These are phyloP conservation scores for Channa striata DNA, from an alignment of 2,797 vertebrate genomes.

Conservation along the genomic window DNA sequence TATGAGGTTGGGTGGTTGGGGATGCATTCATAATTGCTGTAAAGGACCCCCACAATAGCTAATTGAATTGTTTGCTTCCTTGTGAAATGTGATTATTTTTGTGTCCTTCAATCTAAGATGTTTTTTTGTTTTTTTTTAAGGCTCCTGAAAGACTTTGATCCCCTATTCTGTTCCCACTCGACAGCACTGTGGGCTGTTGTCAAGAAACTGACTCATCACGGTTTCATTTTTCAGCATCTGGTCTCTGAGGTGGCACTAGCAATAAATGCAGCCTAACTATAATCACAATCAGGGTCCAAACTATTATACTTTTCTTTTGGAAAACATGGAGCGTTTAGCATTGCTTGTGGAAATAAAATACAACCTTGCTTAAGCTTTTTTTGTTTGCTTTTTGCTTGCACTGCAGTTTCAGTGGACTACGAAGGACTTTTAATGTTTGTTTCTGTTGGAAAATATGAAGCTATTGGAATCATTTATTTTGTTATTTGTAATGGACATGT, in stretches of 20 bases:
- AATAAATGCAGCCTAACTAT: constrained; percentile 77
- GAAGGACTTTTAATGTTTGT: constrained; percentile 73
- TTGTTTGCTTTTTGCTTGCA: constrained; percentile 34
- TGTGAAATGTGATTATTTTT: constrained; percentile 68
- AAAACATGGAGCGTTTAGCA: constrained; percentile 32
- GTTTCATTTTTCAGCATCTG: constrained; percentile 58
- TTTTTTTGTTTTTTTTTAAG: constrained; percentile 39
- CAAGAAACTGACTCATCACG: constrained; percentile 37
- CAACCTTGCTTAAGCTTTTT: constrained; percentile 37
- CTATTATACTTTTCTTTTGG: constrained; percentile 27
- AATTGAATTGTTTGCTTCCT: constrained; percentile 67
- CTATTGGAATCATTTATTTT: constrained; percentile 57
- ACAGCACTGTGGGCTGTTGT: constrained; percentile 24
- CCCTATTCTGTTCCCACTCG: constrained; percentile 39
- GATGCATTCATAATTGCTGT: constrained; percentile 52
- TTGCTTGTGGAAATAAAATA: constrained; percentile 57
- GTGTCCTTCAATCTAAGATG: constrained; percentile 29
- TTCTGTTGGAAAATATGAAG: constrained; percentile 78
- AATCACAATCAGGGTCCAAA: constrained; percentile 76
- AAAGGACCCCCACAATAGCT: constrained; percentile 47
- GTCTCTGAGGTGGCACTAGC: constrained; percentile 74
- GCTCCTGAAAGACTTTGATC: constrained; percentile 47
- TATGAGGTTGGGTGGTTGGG: not conserved
- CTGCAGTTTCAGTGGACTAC: constrained; percentile 66
- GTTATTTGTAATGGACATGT: constrained; percentile 62